Evolutionary conservation across 2,797 vertebrate genomes (phyloP), one percentile per base, ranked within the genome.

Genomic region (Premnoplex brunnescens): DNA sequence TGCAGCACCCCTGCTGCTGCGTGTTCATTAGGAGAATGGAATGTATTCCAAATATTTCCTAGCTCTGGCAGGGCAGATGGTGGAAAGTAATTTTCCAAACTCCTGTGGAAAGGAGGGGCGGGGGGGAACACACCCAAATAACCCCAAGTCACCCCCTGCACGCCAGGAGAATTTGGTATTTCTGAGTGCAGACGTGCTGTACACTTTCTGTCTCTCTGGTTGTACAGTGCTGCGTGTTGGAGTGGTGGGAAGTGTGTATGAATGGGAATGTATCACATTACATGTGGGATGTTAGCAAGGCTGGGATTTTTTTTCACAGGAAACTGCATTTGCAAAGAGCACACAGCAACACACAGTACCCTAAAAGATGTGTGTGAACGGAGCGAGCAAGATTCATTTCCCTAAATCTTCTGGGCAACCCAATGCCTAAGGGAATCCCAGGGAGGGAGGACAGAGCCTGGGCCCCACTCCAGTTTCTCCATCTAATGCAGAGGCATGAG

Each of bases 41-140:
- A 97, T 94, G 92, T 95, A 96, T 97, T 97, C 96, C 96, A 97
- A 97, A 96, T 94, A 97, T 97, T 96, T 95, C 94, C 87, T 78
- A 60, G 94, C 75, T 74, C 86, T 94, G 91, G 91, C 87, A 82
- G 92, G 94, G 94, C 96, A 97, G 97, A 97, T 97, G 97, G 96
- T 86, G 74, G 92, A 95, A 96, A 97, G 95, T 85, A 91, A 96
- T 97, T 94, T 95, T 95, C 94, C 89, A 96, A 96, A 96, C 88
- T 94, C 89, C 89, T 94, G 74, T 92, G 91, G 81, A 96, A 94
- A 86, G 13, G 46, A 43, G 14, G 7, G 1, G 6, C 20, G 4
- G 18, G 30, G 16, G 8, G 0, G 48, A 60, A 39, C 66, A 76
- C 71, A 88, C 69, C 66, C 69, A 81, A 79, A 67, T 94, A 92